phyloP scores from a whole-genome alignment of 2,797 vertebrate genomes.

The Florisuga fusca region DNA sequence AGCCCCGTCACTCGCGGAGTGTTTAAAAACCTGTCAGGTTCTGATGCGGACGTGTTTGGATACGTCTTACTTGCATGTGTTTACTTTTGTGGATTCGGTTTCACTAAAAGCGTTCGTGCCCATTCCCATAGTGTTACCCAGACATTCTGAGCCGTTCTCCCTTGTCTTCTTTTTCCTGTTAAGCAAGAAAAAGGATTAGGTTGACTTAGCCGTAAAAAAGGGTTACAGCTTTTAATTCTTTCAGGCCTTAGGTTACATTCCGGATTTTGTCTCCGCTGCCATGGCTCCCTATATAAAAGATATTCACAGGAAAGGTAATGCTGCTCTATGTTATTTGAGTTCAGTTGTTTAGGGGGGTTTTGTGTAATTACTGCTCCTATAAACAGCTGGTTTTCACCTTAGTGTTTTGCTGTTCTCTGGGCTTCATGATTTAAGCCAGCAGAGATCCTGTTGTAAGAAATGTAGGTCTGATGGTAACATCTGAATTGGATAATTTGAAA shows the following conservation, averaged over 20 bases:
- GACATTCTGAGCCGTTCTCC: not conserved
- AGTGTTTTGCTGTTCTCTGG: not conserved
- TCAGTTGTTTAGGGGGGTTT: not conserved
- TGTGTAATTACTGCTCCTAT: not conserved
- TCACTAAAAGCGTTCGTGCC: rapidly evolving
- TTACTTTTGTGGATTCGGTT: rapidly evolving
- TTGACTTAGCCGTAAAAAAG: not conserved
- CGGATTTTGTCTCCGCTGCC: slow-evolving; percentile 86
- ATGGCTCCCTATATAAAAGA: slow-evolving; percentile 88
- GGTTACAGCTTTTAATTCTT: slow-evolving; percentile 17
- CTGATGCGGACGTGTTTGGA: rapidly evolving
- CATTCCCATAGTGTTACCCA: rapidly evolving
- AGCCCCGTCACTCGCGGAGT: rapidly evolving
- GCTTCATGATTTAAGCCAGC: not conserved
- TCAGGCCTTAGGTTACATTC: slow-evolving; percentile 85
- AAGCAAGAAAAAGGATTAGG: not conserved
- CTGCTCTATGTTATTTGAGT: rapidly evolving
- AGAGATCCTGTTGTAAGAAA: rapidly evolving
- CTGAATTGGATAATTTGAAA: not conserved
- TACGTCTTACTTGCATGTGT: rapidly evolving
- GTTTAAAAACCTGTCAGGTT: rapidly evolving
- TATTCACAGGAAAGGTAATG: slow-evolving; percentile 86
- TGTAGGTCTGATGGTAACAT: not conserved
- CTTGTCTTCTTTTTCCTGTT: not conserved
- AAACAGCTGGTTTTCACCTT: not conserved